Evolutionary conservation across 1,140 invertebrate species (phyloP), one percentile per base, ranked within the genome.

Genomic region (Bicyclus anynana): DNA sequence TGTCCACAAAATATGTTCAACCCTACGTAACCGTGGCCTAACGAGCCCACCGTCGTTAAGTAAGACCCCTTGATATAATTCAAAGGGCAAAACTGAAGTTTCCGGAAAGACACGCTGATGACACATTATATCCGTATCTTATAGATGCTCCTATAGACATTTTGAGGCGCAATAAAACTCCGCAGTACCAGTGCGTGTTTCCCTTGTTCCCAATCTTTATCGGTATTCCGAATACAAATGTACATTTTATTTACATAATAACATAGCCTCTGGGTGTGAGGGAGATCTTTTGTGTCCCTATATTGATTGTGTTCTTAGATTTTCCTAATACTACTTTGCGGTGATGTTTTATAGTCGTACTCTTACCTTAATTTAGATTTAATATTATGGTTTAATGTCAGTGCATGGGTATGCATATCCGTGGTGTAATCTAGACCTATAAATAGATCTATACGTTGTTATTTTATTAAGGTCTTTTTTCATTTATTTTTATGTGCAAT

Each of bases 81-180:
- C 14, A 16, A 55, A 59, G 42, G 56, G 17, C 35, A 49, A 49
- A 55, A 51, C 27, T 61, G 10, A 59, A 59, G 52, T 64, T 64
- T 68, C 52, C 52, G 64, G 40, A 55, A 55, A 54, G 63, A 64
- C 48, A 49, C 55, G 13, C 49, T 47, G 40, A 59, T 64, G 42
- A 35, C 44, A 35, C 38, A 27, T 46, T 37, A 56, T 50, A 53
- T 52, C 37, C 27, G 35, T 53, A 40, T 52, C 37, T 10, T 59
- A 48, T 44, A 50, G 27, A 46, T 13, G 13, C 17, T 23, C n/a
- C 14, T 33, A 17, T 47, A 47, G 10, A 29, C n/a, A 14, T 10
- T 54, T 46, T 35, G 17, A 40, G 14, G 16, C 37, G 37, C 13
- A 40, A 17, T 40, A 40, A 40, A 40, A 40, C 16, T 13, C 1